phyloP scores from a whole-genome alignment of 2,113 vertebrate genomes.

The Pogona vitticeps region DNA sequence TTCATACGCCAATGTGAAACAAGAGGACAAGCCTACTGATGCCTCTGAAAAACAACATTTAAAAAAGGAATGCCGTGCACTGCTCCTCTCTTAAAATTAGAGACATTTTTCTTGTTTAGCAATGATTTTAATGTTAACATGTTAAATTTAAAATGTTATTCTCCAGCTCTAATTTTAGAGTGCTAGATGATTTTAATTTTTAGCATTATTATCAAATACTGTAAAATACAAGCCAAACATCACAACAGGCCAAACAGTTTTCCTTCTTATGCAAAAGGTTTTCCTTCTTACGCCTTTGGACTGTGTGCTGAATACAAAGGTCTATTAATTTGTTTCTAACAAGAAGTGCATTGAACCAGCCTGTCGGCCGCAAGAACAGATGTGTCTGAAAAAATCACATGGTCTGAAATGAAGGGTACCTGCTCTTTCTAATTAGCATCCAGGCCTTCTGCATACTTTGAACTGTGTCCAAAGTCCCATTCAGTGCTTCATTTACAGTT shows the following conservation, averaged over 20 bases:
- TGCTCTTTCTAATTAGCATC: background rate
- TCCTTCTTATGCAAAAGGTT: background rate
- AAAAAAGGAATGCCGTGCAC: no score
- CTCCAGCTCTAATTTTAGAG: no score
- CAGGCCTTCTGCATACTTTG: background rate
- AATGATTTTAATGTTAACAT: no score
- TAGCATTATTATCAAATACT: no score
- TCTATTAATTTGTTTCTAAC: background rate
- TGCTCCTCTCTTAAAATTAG: no score
- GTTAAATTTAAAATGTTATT: no score
- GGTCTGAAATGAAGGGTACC: background rate
- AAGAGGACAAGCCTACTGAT: no score
- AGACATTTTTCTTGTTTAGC: no score
- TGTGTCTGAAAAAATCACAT: background rate
- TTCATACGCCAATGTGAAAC: no score
- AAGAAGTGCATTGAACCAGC: background rate
- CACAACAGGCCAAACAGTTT: background rate
- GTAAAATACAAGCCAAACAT: background rate
- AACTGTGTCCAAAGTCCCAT: background rate
- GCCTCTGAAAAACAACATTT: no score
- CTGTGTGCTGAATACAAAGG: background rate
- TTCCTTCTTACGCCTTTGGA: background rate
- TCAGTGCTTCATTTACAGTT: constrained; percentile 7
- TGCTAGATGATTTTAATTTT: no score
- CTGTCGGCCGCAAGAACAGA: background rate